Percentiles rank a stretch among this genome's conserved stretches.
phyloP scores from a whole-genome alignment of 2,113 vertebrate species.

The Ciconia stormi region DNA sequence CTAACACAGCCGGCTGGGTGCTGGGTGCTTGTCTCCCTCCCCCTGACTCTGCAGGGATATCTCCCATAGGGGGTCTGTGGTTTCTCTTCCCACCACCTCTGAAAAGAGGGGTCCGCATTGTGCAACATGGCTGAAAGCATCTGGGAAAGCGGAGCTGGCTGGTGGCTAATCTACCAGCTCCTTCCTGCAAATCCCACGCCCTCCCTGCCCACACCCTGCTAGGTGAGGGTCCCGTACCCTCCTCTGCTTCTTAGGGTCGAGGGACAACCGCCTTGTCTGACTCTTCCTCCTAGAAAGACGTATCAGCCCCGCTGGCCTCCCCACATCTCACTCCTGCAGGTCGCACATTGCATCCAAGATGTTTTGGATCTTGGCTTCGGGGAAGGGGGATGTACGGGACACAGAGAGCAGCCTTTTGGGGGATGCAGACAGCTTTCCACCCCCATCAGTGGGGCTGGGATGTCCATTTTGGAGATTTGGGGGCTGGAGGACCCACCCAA shows the following conservation, averaged over 20 bases:
- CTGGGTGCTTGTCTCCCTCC: background rate
- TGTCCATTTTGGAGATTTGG: background rate
- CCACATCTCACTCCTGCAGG: accelerated
- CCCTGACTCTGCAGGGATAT: accelerated
- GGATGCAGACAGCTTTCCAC: background rate
- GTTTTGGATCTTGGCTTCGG: background rate
- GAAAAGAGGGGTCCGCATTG: background rate
- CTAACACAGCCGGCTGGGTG: background rate
- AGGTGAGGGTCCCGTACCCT: background rate
- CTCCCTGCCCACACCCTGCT: background rate
- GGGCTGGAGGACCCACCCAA: background rate
- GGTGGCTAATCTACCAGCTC: background rate
- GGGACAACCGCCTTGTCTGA: accelerated
- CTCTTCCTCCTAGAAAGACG: background rate
- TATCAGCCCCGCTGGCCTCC: background rate
- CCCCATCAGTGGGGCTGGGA: too few relatives aligned
- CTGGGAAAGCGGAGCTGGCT: background rate
- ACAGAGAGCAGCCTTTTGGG: background rate
- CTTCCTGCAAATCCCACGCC: background rate
- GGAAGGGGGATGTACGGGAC: accelerated
- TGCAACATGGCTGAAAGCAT: accelerated
- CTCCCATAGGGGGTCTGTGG: background rate
- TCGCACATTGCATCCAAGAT: background rate
- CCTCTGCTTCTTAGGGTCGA: background rate
- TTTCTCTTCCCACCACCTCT: background rate